phyloP scores from a whole-genome alignment of 1,140 invertebrate genomes.

The Streblospio benedicti region DNA sequence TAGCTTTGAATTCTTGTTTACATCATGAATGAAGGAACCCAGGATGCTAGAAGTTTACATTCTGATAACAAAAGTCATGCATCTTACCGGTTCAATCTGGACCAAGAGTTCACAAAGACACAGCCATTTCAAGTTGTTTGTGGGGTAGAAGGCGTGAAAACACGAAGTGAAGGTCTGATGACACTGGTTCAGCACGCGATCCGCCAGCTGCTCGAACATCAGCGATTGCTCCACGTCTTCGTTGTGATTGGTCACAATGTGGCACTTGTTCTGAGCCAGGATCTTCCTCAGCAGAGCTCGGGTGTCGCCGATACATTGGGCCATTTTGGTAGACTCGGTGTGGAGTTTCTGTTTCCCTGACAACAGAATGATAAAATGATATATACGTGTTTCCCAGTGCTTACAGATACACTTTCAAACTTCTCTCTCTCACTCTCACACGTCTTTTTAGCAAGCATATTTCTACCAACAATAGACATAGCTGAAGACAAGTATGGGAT shows the following conservation, averaged over 20 bases:
- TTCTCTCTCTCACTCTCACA: too few relatives aligned
- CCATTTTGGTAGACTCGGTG: constrained; percentile 51
- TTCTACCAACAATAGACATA: too few relatives aligned
- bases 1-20: too few relatives aligned
- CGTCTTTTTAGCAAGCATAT: too few relatives aligned
- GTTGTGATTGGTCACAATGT: background rate
- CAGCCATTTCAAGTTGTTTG: constrained; percentile 82
- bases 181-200: constrained; percentile 72
- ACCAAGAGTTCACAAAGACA: constrained; percentile 74
- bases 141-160: constrained; percentile 93
- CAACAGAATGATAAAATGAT: constrained; percentile 8
- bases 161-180: constrained; percentile 82
- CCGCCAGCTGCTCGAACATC: constrained; percentile 22
- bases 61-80: too few relatives aligned
- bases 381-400: too few relatives aligned
- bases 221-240: background rate
- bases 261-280: constrained; percentile 57
- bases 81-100: constrained; percentile 9
- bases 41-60: too few relatives aligned
- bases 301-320: constrained; percentile 78
- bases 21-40: too few relatives aligned
- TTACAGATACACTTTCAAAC: too few relatives aligned
- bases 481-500: constrained; percentile 15
- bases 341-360: constrained; percentile 26
- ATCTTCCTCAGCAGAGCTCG: constrained; percentile 72